These are phyloP conservation scores for Falcunculus frontatus DNA, from an alignment of 2,113 vertebrate species.

Conservation along the genomic window DNA sequence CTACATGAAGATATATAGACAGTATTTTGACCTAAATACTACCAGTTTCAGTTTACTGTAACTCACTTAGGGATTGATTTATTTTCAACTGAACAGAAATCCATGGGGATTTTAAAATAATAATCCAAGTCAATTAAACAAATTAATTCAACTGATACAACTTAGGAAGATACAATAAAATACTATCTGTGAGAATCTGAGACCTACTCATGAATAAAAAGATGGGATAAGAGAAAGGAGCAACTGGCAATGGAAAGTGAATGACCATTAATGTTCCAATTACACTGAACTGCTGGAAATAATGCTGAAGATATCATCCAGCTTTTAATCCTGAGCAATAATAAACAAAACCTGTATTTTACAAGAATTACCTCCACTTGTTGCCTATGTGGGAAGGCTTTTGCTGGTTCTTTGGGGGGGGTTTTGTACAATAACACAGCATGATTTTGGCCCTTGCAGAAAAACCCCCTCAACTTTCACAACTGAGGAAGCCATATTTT, in stretches of 20 bases:
- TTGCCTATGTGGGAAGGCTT: accelerated
- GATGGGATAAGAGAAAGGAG: neutral
- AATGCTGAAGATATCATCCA: neutral
- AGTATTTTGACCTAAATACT: neutral
- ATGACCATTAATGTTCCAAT: neutral
- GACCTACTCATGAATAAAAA: neutral
- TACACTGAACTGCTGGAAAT: neutral
- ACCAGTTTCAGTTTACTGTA: neutral
- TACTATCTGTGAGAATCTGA: neutral
- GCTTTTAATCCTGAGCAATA: neutral
- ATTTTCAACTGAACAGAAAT: neutral
- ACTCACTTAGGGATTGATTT: neutral
- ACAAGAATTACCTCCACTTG: neutral
- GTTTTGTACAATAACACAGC: neutral
- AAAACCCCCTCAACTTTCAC: neutral
- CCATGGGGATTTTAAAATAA: neutral
- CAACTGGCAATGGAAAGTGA: neutral
- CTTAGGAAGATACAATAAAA: neutral
- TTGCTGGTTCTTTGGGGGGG: neutral
- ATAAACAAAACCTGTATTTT: neutral
- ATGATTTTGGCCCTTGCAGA: neutral
- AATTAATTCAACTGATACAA: neutral
- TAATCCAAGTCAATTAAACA: neutral
- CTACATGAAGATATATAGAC: neutral
- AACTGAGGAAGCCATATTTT: neutral